Evolutionary conservation across 1,140 invertebrate genomes (phyloP), one percentile per base, ranked within the genome.

Genomic region (Leucophenga varia): DNA sequence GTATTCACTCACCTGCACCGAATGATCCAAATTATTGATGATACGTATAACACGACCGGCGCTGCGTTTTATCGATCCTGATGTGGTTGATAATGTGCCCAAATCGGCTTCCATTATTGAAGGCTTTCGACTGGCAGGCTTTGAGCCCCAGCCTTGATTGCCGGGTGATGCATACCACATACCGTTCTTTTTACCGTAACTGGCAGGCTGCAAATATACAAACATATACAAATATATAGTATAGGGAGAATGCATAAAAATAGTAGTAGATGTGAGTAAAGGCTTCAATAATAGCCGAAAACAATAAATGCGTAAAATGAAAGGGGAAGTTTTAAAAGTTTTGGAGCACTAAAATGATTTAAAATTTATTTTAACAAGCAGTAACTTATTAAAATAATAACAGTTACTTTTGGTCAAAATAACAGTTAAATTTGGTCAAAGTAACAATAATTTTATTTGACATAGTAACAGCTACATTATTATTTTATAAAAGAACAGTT

Each of bases 1-100:
- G 8, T 10, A 6, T 9, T 13, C 16, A 71, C 69, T 70, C 55
- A 91, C 90, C 84, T 94, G 90, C 57, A 93, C 86, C 19, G 89
- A 89, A 64, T 93, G 90, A 75, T 94, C 90, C 78, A 88, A 84
- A 70, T 92, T 92, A 77, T 94, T 95, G 69, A 95, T 90, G 68
- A 95, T 91, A 44, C 90, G 81, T 63, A 95, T 93, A 47, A 93
- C 89, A 48, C 91, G 81, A 31, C 90, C 89, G 16, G 89, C 88
- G 50, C 85, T 85, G 20, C 88, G 85, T 61, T 91, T 91, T 63
- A 82, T 79, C 55, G 79, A 79, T 30, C 84, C 84, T 42, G 82
- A 82, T 31, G 79, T 79, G 55, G 70, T 73, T 47, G 72, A 73
- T 8, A 84, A 82, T 38, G 84, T 84, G 32, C 83, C 84, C 35